Conservation (phyloP, 2,113 vertebrate genomes). For the Indicator maculatus region DNA sequence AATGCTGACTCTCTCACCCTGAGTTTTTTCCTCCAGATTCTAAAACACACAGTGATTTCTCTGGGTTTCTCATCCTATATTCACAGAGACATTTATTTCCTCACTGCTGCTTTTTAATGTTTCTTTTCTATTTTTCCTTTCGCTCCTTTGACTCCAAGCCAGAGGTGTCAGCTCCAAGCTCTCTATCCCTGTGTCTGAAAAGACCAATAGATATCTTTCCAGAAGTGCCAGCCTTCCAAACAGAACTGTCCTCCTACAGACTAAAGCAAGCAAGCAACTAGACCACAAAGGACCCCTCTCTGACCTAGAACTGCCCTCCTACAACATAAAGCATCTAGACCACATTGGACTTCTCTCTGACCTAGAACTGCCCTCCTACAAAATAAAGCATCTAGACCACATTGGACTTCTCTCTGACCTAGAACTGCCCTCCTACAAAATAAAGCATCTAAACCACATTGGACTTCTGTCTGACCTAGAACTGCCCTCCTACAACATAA, state of each 20-base stretch:
- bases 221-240: not conserved
- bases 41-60: not conserved
- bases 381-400: not conserved
- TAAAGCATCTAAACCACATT: not conserved
- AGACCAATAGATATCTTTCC: not conserved
- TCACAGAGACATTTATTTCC: not conserved
- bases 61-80: not conserved
- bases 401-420: not conserved
- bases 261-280: not conserved
- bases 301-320: not conserved
- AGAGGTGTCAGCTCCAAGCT: not conserved
- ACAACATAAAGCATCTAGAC: not conserved
- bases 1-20: not conserved
- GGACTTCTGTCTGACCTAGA: not conserved
- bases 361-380: not conserved
- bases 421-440: too few species aligned
- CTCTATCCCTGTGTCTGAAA: too few species aligned
- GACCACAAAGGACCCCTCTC: not conserved
- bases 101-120: not conserved
- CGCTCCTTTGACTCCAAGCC: not conserved
- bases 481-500: too few species aligned
- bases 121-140: conserved; percentile 8
- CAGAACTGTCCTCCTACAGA: not conserved
- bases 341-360: too few species aligned
- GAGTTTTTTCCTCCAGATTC: not conserved